Base-by-base conservation (phyloP, 2,888 invertebrate species). In the Hydrotaea diabolus region DNA sequence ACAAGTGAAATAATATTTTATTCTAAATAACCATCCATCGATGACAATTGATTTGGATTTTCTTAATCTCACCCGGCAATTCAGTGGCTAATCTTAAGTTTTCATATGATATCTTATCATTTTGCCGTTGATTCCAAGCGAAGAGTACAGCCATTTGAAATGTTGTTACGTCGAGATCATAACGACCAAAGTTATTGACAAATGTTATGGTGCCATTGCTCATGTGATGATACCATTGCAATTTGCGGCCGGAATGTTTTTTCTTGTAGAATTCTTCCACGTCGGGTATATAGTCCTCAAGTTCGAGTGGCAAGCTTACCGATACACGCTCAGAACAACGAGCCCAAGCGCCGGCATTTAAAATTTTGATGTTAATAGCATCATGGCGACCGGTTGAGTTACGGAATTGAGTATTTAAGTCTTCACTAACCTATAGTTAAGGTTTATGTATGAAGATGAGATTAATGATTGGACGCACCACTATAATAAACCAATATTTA, bases 211-310 rank as follows among this genome's bases (percentile, higher is more conserved):
- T 98, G 88, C 99, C 99, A 93, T 99, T 99, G 87, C 99, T 98
- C 99, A 99, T 99, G 90, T 99, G 98, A 93, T 99, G 99, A 93
- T 99, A 96, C 99, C 99, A 99, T 93, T 98, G 98, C 81, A 99
- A 93, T 92, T 99, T 99, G 79, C 99, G 94, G 9, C 99, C 99
- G 89, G 97, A 98, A 93, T 99, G 99, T 92, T 99, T 98, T 90
- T 96, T 97, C 92, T 97, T 96, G 92, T 99, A 99, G 93, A 99
- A 99, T 87, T 99, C 98, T 93, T 99, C 99, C 26, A 99, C 97
- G 93, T 99, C 99, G 0, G 99, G 99, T 90, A 99, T 98, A 92
- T 98, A 98, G 92, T 99, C 99, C 93, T 99, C 99, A 88, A 99
- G 93, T 93, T 99, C 99, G 89, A 98, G 94, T 19, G 99, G 99